Conservation (phyloP, 2,797 vertebrate genomes). For the Prunella strophiata region DNA sequence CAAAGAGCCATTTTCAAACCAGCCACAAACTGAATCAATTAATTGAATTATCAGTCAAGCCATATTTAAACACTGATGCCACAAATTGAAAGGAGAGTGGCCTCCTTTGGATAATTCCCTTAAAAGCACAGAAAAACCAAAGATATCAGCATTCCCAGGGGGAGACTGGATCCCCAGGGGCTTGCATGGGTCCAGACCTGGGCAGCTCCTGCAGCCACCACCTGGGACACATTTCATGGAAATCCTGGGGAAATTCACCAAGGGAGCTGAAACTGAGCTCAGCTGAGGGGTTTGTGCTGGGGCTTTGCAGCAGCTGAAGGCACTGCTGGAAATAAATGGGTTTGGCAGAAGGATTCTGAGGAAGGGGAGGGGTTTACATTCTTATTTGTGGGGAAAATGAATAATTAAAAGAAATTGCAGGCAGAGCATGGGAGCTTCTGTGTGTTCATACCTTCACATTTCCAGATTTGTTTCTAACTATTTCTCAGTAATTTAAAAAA, state of each 20-base stretch:
- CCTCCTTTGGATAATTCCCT: not conserved
- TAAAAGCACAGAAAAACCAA: not conserved
- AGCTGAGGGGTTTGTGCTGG: accelerated
- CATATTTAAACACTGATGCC: not conserved
- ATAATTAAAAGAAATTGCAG: not conserved
- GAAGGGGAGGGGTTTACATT: not conserved
- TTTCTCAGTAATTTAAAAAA: not conserved
- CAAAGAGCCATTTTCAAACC: not conserved
- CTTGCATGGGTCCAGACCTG: not conserved
- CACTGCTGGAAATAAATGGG: not conserved
- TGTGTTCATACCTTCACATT: accelerated
- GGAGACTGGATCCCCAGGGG: not conserved
- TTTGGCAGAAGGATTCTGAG: not conserved
- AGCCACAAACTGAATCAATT: not conserved
- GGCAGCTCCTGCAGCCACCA: not conserved
- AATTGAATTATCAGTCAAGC: not conserved
- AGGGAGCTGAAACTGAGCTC: accelerated
- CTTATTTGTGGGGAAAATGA: not conserved
- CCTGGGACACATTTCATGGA: not conserved
- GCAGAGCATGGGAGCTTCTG: not conserved
- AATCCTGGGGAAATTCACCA: accelerated
- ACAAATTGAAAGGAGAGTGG: not conserved
- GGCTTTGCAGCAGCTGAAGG: not conserved
- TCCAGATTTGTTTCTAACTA: not conserved
- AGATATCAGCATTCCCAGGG: not conserved